Evolutionary conservation across 2,797 vertebrate genomes (phyloP).

Genomic region (Scleropages formosus): DNA sequence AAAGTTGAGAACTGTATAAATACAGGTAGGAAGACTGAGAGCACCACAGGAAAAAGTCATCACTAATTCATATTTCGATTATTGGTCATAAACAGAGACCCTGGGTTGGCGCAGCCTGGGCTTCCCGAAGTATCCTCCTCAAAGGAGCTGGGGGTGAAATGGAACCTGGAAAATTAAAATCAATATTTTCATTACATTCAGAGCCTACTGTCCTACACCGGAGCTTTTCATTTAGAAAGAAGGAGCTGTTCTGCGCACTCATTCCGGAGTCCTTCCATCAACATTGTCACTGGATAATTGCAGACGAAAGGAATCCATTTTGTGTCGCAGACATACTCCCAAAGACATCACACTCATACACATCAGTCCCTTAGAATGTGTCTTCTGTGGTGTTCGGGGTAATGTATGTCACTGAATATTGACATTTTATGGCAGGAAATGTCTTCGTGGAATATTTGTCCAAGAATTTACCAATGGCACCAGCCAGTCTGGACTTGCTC

Average conservation of each 20-base stretch:
- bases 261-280: slow-evolving; percentile 40
- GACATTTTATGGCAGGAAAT: background rate
- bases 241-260: background rate
- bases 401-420: background rate
- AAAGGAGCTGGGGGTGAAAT: slow-evolving; percentile 41
- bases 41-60: background rate
- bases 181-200: slow-evolving; percentile 82
- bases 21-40: background rate
- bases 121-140: slow-evolving; percentile 52
- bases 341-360: background rate
- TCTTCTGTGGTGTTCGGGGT: background rate
- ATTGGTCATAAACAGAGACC: background rate
- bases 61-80: background rate
- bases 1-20: background rate
- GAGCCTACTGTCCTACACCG: slow-evolving; percentile 45
- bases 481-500: background rate
- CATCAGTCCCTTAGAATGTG: background rate
- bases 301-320: slow-evolving; percentile 35
- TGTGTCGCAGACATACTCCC: background rate
- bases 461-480: background rate
- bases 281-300: slow-evolving; percentile 65
- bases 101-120: background rate
- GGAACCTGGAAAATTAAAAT: slow-evolving; percentile 75
- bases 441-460: background rate
- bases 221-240: slow-evolving; percentile 46